phyloP scores from a whole-genome alignment of 2,888 invertebrate species.

The Petrolisthes manimaculis region DNA sequence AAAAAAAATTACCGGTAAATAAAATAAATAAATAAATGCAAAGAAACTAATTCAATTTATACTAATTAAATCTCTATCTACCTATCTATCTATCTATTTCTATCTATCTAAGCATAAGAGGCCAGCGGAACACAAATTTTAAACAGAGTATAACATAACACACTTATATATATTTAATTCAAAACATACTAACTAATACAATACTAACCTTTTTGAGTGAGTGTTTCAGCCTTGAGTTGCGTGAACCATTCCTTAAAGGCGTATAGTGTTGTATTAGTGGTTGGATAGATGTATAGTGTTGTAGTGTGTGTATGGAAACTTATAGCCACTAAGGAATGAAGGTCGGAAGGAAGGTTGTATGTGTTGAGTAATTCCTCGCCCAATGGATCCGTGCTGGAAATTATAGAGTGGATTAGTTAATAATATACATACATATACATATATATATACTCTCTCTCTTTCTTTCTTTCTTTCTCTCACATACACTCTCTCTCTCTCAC shows the following conservation, averaged over 20 bases:
- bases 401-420: too few relatives aligned
- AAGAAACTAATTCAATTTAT: too few relatives aligned
- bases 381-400: neutral
- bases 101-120: constrained; percentile 9
- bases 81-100: too few relatives aligned
- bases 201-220: neutral
- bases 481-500: too few relatives aligned
- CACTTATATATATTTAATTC: neutral
- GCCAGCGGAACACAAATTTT: neutral
- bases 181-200: neutral
- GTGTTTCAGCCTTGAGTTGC: neutral
- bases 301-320: neutral
- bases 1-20: too few relatives aligned
- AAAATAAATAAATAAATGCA: too few relatives aligned
- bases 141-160: neutral
- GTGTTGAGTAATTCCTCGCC: neutral
- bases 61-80: too few relatives aligned
- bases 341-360: neutral
- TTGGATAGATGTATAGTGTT: neutral
- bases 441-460: neutral
- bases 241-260: neutral
- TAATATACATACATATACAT: neutral
- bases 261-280: neutral
- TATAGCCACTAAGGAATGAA: neutral
- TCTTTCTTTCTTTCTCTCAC: neutral